Evolutionary conservation across 2,888 invertebrate species (phyloP).

Genomic region (Lasioglossum malachurum): DNA sequence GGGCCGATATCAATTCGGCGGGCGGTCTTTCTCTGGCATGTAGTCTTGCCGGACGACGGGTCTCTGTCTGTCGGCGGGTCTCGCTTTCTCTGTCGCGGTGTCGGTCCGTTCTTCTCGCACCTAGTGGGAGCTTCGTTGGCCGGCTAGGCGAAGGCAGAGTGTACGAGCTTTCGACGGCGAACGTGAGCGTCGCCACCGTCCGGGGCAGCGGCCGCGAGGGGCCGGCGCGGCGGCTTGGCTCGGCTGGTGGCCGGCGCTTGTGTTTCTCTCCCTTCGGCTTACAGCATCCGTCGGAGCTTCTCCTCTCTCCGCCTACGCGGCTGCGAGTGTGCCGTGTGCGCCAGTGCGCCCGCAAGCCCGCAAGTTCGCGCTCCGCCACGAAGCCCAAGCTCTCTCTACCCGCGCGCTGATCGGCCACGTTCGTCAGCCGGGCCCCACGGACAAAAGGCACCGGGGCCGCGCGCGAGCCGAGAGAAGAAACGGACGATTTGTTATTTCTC

Average conservation of each 20-base stretch:
- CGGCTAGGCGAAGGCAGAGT: constrained; percentile 44
- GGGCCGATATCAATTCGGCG: not conserved
- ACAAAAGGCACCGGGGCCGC: constrained; percentile 74
- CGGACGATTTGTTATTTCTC: constrained; percentile 48
- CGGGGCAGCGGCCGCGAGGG: constrained; percentile 78
- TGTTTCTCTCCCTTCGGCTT: constrained; percentile 78
- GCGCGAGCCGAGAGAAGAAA: constrained; percentile 64
- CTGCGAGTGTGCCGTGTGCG: constrained; percentile 81
- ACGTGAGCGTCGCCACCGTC: constrained; percentile 82
- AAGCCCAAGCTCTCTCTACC: constrained; percentile 76
- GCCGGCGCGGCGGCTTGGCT: constrained; percentile 73
- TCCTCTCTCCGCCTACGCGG: constrained; percentile 83
- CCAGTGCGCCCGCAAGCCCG: constrained; percentile 85
- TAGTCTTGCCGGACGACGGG: constrained; percentile 36
- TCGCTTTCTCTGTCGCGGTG: constrained; percentile 28
- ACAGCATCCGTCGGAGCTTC: constrained; percentile 84
- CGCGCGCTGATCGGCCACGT: constrained; percentile 76
- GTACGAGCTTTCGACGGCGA: constrained; percentile 76
- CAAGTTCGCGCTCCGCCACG: constrained; percentile 83
- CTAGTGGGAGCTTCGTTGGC: constrained; percentile 29
- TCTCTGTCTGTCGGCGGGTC: constrained; percentile 42
- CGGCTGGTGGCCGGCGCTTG: constrained; percentile 71
- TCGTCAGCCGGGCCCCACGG: constrained; percentile 75
- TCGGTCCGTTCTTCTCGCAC: constrained; percentile 35
- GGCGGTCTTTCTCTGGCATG: constrained; percentile 29